These are phyloP conservation scores for Catocala nupta DNA, from an alignment of 2,888 invertebrate species.

Conservation along the genomic window DNA sequence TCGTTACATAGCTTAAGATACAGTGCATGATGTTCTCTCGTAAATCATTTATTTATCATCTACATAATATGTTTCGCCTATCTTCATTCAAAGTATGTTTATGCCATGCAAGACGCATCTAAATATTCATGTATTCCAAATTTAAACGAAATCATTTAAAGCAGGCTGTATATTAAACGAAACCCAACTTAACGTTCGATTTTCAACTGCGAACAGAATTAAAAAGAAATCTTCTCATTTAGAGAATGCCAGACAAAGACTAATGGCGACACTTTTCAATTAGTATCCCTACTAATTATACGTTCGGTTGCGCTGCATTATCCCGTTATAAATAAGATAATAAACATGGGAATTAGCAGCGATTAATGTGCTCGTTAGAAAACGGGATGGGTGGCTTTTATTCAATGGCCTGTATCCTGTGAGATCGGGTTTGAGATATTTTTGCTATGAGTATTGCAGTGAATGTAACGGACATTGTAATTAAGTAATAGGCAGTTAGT, in stretches of 20 bases:
- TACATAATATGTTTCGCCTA: no score
- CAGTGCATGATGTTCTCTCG: no score
- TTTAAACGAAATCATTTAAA: no score
- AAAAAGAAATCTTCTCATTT: neutral
- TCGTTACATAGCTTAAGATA: no score
- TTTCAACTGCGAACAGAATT: neutral
- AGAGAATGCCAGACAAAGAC: neutral
- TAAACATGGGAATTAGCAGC: constrained; percentile 10
- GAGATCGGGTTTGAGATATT: constrained; percentile 25
- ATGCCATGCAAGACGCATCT: no score
- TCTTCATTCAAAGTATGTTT: no score
- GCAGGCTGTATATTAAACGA: no score
- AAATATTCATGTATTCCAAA: no score
- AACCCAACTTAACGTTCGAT: no score
- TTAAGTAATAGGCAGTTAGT: neutral
- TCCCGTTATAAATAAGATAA: constrained; percentile 19
- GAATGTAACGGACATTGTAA: neutral
- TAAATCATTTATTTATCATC: no score
- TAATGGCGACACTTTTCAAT: constrained; percentile 13
- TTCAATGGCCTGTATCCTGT: constrained; percentile 43
- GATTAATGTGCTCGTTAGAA: constrained; percentile 20
- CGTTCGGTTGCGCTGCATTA: constrained; percentile 5
- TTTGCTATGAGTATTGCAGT: constrained; percentile 21
- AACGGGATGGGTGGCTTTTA: constrained; percentile 37
- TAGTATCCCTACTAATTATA: constrained; percentile 15